A percentile compares a stretch with the other conserved stretches of the same genome.
These are phyloP conservation scores for Agapornis roseicollis DNA, from an alignment of 2,113 vertebrate genomes.

Conservation along the genomic window DNA sequence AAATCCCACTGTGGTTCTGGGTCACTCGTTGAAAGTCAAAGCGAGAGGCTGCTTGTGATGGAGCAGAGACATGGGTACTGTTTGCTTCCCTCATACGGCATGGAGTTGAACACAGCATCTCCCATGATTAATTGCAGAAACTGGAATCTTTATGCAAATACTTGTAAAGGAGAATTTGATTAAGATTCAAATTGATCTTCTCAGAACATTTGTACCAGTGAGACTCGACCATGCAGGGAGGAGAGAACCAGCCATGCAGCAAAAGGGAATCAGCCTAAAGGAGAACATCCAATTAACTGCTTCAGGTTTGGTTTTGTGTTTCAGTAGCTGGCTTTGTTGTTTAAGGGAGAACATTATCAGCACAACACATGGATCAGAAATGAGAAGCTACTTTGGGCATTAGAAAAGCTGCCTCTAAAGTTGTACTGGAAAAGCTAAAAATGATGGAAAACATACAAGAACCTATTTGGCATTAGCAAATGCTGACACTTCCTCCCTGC, in stretches of 20 bases:
- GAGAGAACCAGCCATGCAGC: background rate
- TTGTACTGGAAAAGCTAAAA: background rate
- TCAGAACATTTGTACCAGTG: background rate
- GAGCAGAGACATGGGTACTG: background rate
- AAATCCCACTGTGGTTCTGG: constrained; percentile 14
- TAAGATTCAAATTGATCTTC: constrained; percentile 10
- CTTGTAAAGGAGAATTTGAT: constrained; percentile 13
- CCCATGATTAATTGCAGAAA: background rate
- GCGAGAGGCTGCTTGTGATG: background rate
- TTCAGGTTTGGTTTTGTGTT: background rate
- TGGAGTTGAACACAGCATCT: accelerated
- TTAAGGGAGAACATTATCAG: background rate
- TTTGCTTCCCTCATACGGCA: background rate
- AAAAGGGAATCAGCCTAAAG: constrained; percentile 1
- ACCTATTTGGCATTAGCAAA: background rate
- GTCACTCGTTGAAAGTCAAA: constrained; percentile 1
- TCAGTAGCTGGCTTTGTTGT: background rate
- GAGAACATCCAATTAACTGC: constrained; percentile 15
- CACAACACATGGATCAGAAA: background rate
- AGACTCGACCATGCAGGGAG: background rate
- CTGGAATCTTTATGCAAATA: background rate
- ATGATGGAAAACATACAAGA: background rate
- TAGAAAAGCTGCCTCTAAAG: background rate
- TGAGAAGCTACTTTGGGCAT: background rate
- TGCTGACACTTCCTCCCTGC: background rate